Evolutionary conservation across 1,140 invertebrate genomes (phyloP), one percentile per base, ranked within the genome.

Genomic region (Panagrolaimus sp.): DNA sequence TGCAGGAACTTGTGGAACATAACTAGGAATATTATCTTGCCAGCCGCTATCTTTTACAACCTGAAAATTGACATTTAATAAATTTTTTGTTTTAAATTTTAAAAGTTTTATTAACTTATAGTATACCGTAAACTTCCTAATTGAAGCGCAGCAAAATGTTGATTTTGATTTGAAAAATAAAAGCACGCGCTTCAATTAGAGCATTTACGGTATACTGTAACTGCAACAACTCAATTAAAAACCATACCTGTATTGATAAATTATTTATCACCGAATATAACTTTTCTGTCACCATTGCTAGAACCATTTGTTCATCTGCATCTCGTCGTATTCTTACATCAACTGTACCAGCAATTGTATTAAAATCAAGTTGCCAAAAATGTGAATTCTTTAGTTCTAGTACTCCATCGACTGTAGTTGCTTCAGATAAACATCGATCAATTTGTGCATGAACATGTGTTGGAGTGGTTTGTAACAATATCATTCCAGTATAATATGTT

Each of bases 331-430:
- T 85, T 42, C 89, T 81, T n/a, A 70, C 80, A 66, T 72, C 67
- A 11, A 75, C 69, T 11, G 72, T 62, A 44, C 74, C 67, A 65
- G 69, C 78, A 66, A 81, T 76, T 76, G 85, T 85, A 31, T 87
- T 87, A 82, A 89, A 89, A 63, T 88, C 88, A 14, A 89, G 76
- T n/a, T 87, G 88, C 89, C 89, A 90, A 75, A 89, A 89, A 76
- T 88, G 86, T 76, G 89, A 88, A 80, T 88, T 86, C 76, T 87
- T 83, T 73, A 90, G 88, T 79, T 89, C 89, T 13, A 90, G 79
- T 42, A 90, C 89, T 27, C 89, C 89, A 78, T 89, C 88, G 51
- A 89, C 85, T 63, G 87, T 88, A 51, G 88, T 85, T 2, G 88
- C 88, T 83, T 89, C 88, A 69, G 63, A 66, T 63, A 77, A 14